Conservation (phyloP, 23 tunicate genomes). For the Trididemnum nubilum region DNA sequence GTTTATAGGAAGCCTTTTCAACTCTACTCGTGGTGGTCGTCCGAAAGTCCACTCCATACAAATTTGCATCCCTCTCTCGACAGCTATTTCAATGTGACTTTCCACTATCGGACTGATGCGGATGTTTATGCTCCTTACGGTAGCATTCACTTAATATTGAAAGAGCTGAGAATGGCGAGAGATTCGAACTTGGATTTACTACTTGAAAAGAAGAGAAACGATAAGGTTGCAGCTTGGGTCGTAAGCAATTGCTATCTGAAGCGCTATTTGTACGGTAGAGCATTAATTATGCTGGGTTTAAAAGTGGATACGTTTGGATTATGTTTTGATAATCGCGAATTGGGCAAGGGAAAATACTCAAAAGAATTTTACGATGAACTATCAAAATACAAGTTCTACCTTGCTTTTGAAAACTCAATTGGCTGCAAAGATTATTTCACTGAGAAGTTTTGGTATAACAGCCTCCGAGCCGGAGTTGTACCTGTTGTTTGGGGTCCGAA, state of each 20-base stretch:
- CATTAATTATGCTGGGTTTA: conserved; percentile 34
- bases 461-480: conserved; percentile 58
- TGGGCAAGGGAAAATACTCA: conserved; percentile 50
- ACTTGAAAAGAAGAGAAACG: conserved; percentile 39
- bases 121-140: conserved; percentile 81
- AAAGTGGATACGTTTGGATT: conserved; percentile 51
- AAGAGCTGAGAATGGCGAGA: conserved; percentile 24
- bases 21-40: conserved; percentile 51
- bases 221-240: conserved; percentile 51
- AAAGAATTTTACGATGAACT: conserved; percentile 41
- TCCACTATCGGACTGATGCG: conserved; percentile 56
- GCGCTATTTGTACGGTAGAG: conserved; percentile 30
- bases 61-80: conserved; percentile 23
- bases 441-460: conserved; percentile 74
- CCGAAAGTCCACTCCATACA: conserved; percentile 55
- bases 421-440: conserved; percentile 69
- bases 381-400: conserved; percentile 52
- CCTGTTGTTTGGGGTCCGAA: conserved; percentile 71
- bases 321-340: conserved; percentile 40
- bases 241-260: conserved; percentile 38
- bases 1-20: conserved; percentile 36
- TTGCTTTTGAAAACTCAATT: conserved; percentile 65
- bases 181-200: conserved; percentile 39
- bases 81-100: conserved; percentile 53
- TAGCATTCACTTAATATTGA: conserved; percentile 46